phyloP scores from a whole-genome alignment of 2,113 vertebrate genomes.

The Bolborhynchus lineola region DNA sequence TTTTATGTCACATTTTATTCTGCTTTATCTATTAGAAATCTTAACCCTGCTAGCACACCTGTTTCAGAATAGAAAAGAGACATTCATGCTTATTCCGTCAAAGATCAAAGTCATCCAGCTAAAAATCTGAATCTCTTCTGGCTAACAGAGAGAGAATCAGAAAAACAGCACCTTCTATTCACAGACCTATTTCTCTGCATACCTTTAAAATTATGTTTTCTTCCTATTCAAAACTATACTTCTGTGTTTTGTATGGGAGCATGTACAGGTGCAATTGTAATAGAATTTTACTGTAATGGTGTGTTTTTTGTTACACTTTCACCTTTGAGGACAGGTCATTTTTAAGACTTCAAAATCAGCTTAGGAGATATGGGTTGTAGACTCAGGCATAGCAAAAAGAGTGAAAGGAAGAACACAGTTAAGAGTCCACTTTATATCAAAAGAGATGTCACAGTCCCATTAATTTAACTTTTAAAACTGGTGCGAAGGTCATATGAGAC shows the following conservation, averaged over 20 bases:
- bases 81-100: background rate
- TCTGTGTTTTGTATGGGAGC: background rate
- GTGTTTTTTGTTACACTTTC: background rate
- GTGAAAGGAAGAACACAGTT: background rate
- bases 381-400: background rate
- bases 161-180: background rate
- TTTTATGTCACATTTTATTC: background rate
- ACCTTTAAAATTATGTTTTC: background rate
- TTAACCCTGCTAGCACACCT: background rate
- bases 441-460: background rate
- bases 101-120: background rate
- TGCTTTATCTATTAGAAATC: background rate
- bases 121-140: background rate
- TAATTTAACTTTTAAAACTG: background rate
- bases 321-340: background rate
- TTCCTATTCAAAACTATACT: background rate
- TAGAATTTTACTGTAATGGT: background rate
- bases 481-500: background rate
- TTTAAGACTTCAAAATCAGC: background rate
- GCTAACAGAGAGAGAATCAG: background rate
- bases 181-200: background rate
- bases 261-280: background rate
- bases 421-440: background rate
- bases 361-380: background rate
- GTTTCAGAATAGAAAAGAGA: background rate